Evolutionary conservation across 1,140 invertebrate genomes (phyloP).

Genomic region (Tetragnatha versicolor): DNA sequence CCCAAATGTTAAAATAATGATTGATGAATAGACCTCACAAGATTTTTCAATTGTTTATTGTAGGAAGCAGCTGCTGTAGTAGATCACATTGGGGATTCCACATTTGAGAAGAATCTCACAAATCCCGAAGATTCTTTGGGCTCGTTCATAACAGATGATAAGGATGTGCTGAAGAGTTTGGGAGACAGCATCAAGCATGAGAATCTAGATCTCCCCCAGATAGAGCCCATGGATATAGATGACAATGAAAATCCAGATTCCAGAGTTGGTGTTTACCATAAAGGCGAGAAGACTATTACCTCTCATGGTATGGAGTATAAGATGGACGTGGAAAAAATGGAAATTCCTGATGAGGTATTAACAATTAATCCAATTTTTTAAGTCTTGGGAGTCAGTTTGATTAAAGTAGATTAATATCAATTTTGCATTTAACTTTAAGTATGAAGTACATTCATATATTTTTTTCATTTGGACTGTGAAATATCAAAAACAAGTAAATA

Average conservation of each 20-base stretch:
- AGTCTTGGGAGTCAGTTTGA: no score
- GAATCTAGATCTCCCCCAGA: background rate
- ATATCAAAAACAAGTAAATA: no score
- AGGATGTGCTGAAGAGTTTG: slow-evolving; percentile 12
- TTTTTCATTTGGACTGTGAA: no score
- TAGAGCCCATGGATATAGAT: slow-evolving; percentile 28
- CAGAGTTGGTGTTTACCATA: background rate
- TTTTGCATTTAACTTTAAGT: no score
- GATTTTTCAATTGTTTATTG: background rate
- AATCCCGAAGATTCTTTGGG: slow-evolving; percentile 37
- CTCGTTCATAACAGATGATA: slow-evolving; percentile 25
- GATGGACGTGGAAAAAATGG: slow-evolving; percentile 30
- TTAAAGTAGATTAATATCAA: no score
- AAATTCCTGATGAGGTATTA: slow-evolving; percentile 18
- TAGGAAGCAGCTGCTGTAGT: slow-evolving; percentile 71
- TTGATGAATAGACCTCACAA: background rate
- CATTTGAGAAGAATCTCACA: slow-evolving; percentile 56
- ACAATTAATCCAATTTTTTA: no score
- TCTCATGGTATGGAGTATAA: background rate
- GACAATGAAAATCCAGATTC: slow-evolving; percentile 60
- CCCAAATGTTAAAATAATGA: background rate
- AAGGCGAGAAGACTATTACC: background rate
- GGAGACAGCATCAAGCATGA: slow-evolving; percentile 12
- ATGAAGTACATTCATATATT: no score
- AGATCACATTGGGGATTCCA: slow-evolving; percentile 69